A percentile compares a stretch with the other conserved stretches of the same genome.
phyloP scores from a whole-genome alignment of 2,797 vertebrate species.

The Taenioides sp. region DNA sequence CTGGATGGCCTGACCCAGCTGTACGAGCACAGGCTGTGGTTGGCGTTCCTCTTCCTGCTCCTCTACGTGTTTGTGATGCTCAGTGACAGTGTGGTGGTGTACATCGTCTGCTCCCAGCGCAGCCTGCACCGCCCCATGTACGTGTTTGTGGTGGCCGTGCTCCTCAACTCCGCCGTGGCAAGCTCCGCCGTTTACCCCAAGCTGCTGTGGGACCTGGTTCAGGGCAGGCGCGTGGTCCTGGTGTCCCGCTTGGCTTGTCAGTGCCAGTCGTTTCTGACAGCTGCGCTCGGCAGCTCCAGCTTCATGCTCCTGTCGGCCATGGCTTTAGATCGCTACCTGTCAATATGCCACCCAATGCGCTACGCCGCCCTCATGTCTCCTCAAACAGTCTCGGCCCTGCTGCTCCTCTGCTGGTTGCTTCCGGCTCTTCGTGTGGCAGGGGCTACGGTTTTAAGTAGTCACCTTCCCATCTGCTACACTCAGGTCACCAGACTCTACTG shows the following conservation, averaged over 20 bases:
- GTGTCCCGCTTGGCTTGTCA: conserved; percentile 9
- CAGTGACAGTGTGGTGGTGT: conserved; percentile 26
- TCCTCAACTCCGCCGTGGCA: conserved; percentile 15
- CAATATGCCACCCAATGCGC: conserved; percentile 27
- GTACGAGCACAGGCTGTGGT: conserved; percentile 14
- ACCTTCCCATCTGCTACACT: conserved; percentile 12
- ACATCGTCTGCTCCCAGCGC: conserved; percentile 24
- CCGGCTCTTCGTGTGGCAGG: neutral
- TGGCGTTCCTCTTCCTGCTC: conserved; percentile 6
- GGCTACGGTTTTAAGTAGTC: neutral
- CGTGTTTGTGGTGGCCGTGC: conserved; percentile 27
- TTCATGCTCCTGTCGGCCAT: conserved; percentile 35
- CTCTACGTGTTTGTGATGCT: conserved; percentile 18
- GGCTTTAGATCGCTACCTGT: conserved; percentile 35
- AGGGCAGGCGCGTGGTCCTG: neutral
- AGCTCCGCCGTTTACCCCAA: conserved; percentile 13
- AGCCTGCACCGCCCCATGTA: conserved; percentile 34
- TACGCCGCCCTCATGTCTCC: conserved; percentile 10
- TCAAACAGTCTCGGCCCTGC: neutral
- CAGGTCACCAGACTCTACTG: conserved; percentile 20
- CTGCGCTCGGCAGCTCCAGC: conserved; percentile 1
- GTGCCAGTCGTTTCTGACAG: conserved; percentile 10
- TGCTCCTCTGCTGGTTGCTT: conserved; percentile 28
- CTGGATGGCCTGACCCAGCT: conserved; percentile 21
- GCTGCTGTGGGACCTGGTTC: conserved; percentile 21